Evolutionary conservation across 1,140 invertebrate genomes (phyloP), one percentile per base, ranked within the genome.

Genomic region (Pachypsylla venusta): DNA sequence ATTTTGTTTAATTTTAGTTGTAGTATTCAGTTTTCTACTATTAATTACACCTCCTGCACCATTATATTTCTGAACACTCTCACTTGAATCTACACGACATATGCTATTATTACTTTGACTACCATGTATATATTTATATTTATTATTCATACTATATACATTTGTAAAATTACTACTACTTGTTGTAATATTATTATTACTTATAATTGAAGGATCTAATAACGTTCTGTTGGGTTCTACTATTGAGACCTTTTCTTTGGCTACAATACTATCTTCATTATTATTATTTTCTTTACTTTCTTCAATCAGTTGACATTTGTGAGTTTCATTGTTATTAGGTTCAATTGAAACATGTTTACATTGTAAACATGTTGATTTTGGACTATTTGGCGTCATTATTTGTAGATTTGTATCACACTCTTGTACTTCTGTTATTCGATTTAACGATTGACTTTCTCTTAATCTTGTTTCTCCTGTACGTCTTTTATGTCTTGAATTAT

Each of bases 341-440:
- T 53, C 3, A 53, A 19, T 16, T n/a, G 22, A 7, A 53, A 16
- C n/a, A 7, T 4, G n/a, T 53, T 53, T 20, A 53, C n/a, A 53
- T 53, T 53, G 5, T 19, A 53, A 53, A 19, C n/a, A 16, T 53
- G n/a, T 7, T n/a, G n/a, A 16, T 19, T 16, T 53, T 53, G n/a
- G 4, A 16, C 42, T 53, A 7, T 53, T 53, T 4, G 4, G 5
- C n/a, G 42, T n/a, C n/a, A n/a, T 10, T 10, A 35, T 35, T 35
- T 10, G 42, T 53, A 53, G 42, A 53, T n/a, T 25, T 66, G 59
- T 62, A 61, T 79, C 77, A n/a, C 76, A 75, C 71, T 84, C 83
- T 65, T 84, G 81, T 14, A 84, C 82, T 70, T 87, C 85, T 12
- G 85, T 86, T 39, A 89, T 89, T 25, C 85, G 76, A 68, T 89